Conservation (phyloP, 1,140 invertebrate genomes). For the Colletes latitarsis region DNA sequence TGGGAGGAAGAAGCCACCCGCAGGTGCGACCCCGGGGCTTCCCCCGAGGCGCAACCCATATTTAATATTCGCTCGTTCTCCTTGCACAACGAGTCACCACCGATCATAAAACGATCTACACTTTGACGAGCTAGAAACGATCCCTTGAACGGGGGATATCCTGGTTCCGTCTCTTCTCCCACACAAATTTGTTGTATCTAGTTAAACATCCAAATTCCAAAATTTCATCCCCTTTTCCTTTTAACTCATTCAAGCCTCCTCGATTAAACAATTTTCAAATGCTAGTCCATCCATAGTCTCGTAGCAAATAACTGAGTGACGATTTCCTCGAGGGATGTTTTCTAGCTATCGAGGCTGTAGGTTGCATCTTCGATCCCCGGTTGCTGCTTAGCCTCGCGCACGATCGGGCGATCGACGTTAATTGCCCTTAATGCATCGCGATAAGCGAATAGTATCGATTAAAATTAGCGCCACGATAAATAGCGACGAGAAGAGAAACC, state of each 20-base stretch:
- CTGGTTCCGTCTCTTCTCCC: no score
- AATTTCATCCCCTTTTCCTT: no score
- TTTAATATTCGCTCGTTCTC: conserved; percentile 61
- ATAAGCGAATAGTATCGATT: conserved; percentile 38
- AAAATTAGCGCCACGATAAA: conserved; percentile 46
- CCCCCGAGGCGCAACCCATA: conserved; percentile 53
- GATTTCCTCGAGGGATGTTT: no score
- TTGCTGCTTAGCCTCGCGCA: conserved; percentile 1
- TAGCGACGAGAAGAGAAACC: not conserved
- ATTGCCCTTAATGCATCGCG: conserved; percentile 38
- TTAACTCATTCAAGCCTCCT: no score
- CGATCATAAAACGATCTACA: no score
- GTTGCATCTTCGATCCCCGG: not conserved
- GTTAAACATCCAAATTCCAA: no score
- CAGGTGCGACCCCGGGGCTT: conserved; percentile 75
- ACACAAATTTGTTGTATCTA: no score
- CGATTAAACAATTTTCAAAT: no score
- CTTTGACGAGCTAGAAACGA: conserved; percentile 23
- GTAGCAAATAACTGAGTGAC: no score
- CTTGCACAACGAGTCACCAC: conserved; percentile 38
- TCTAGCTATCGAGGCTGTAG: no score
- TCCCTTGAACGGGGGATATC: no score
- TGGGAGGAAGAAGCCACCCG: conserved; percentile 76
- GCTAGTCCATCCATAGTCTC: no score
- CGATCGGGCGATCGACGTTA: conserved; percentile 5